Evolutionary conservation across 2,797 vertebrate species (phyloP), one percentile per base, ranked within the genome.

Genomic region (Chiroxiphia lanceolata): DNA sequence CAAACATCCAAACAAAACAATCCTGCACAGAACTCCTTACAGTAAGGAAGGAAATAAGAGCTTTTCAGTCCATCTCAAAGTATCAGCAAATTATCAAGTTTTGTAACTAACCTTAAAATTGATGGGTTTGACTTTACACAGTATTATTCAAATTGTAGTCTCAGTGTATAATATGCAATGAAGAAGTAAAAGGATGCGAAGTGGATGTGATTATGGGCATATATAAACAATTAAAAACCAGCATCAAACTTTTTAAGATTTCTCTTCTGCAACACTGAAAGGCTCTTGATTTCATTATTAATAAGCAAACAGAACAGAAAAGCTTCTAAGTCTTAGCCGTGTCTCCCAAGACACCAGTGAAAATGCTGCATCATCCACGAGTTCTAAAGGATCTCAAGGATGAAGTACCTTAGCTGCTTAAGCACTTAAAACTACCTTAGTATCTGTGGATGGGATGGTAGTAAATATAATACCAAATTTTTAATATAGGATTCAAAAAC

Each of bases 231-330:
- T 34, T 13, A 61, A 61, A 92, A 86, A 29, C 0, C 31, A 88
- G 19, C 23, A 67, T 56, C 31, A 60, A 79, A 53, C 56, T 83
- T 94, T n/a, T 75, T 8, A 87, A 86, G 44, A 53, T 45, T 85
- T 77, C 47, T 78, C 36, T 81, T 94, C 19, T 70, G 40, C 45
- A 83, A 60, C 29, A 93, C 96, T 96, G 95, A 97, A 97, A 96
- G 93, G 95, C 95, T 96, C 96, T 91, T 91, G 83, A 91, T 97
- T 97, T 95, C 96, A 71, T 13, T 22, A 95, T 96, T 96, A 96
- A 95, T 95, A 91, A 96, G 89, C 93, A 88, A 86, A 88, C 36
- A 88, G 63, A 91, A 88, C 26, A 79, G 47, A 91, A 96, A 84
- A 90, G 67, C 54, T 80, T 47, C 44, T 64, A 81, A 68, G 18